Evolutionary conservation across 2,888 invertebrate genomes (phyloP).

Genomic region (Diaperis boleti): DNA sequence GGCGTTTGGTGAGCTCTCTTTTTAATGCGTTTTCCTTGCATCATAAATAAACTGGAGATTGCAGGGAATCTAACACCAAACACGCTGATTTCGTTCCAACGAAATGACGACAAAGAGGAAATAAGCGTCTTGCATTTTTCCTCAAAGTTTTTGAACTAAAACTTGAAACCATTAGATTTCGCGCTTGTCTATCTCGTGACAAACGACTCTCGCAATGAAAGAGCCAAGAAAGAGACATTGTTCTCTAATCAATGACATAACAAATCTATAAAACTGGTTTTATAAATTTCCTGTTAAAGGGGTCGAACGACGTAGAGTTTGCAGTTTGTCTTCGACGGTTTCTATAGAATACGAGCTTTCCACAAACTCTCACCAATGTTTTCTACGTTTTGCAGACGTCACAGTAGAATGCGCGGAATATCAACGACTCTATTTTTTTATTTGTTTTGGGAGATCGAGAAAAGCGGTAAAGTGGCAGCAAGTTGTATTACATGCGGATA

Average conservation of each 20-base stretch:
- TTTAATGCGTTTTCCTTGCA: constrained; percentile 1
- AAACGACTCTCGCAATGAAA: constrained; percentile 25
- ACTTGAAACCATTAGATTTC: constrained; percentile 30
- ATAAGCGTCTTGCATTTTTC: constrained; percentile 23
- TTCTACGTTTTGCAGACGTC: background rate
- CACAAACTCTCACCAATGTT: constrained; percentile 1
- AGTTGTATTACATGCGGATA: too few species aligned
- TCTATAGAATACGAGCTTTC: constrained; percentile 5
- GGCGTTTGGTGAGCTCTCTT: constrained; percentile 15
- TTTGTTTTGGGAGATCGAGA: background rate
- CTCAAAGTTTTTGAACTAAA: constrained; percentile 24
- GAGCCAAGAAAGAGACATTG: constrained; percentile 21
- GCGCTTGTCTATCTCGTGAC: constrained; percentile 31
- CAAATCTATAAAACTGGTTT: constrained; percentile 31
- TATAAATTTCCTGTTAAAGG: constrained; percentile 21
- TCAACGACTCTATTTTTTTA: background rate
- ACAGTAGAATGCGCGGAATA: background rate
- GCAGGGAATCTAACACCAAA: constrained; percentile 1
- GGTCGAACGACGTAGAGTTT: constrained; percentile 14
- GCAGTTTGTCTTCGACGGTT: constrained; percentile 17
- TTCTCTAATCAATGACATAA: constrained; percentile 33
- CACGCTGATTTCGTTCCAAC: background rate
- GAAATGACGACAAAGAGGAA: constrained; percentile 16
- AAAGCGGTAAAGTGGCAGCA: background rate
- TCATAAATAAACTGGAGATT: constrained; percentile 4